A percentile compares a stretch with the other conserved stretches of the same genome.
Conservation (phyloP, 2,113 vertebrate genomes). For the Setophaga petechia region DNA sequence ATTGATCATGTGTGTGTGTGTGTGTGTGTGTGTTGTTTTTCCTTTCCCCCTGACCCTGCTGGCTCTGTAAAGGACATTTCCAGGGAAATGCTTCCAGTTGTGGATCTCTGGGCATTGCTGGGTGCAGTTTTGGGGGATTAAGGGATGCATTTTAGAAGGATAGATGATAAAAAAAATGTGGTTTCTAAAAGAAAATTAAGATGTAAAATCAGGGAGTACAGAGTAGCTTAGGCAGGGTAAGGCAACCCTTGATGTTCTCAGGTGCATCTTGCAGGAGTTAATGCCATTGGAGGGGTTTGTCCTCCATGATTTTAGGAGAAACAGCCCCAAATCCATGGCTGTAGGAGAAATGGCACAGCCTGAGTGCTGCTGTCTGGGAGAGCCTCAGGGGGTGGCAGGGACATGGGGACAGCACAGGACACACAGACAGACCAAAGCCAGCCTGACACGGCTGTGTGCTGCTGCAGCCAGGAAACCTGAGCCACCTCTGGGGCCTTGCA, state of each 20-base stretch:
- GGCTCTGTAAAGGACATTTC: background rate
- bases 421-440: background rate
- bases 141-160: background rate
- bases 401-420: background rate
- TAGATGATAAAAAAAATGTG: background rate
- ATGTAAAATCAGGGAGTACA: background rate
- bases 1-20: background rate
- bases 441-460: no score
- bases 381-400: background rate
- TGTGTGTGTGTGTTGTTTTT: background rate
- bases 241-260: background rate
- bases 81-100: background rate
- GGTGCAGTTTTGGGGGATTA: background rate
- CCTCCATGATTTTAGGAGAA: background rate
- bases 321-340: background rate
- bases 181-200: background rate
- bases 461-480: background rate
- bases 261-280: background rate
- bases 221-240: background rate
- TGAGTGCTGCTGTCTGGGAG: background rate
- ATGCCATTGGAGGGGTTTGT: accelerated
- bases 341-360: background rate
- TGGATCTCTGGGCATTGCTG: background rate
- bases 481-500: background rate
- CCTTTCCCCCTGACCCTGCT: background rate